Base-by-base conservation (phyloP, 1,140 invertebrate species). In the Archivesica marissinica region DNA sequence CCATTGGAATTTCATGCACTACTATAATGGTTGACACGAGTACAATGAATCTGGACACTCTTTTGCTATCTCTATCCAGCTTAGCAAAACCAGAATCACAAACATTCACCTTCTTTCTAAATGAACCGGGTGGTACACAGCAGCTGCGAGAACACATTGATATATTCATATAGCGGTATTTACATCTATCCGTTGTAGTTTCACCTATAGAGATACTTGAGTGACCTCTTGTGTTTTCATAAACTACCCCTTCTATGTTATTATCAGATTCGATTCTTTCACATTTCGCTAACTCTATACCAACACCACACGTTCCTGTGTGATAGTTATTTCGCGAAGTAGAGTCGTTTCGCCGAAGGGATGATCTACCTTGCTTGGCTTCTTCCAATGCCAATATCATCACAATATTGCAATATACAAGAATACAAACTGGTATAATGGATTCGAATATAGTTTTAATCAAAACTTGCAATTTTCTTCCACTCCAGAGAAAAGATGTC, bases 11-110 rank as follows among this genome's bases (percentile, higher is more conserved):
- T 25, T 81, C 78, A 23, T 81, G 78, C 15, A 44, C 4, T 30
- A 59, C n/a, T 33, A 81, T 70, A 11, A 81, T 47, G 0, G 3
- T 68, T 0, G 41, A 39, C 3, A 81, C 23, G 30, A 70, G 7
- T 6, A 81, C 30, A 35, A 81, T 81, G 20, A 81, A n/a, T 17
- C 78, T 54, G 17, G 78, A 64, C 13, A 64, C 70, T 66, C 78
- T 30, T 1, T 64, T 33, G 28, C 61, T 50, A 35, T 81, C 78
- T 25, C 41, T 64, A 41, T 70, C 41, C 4, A 81, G 64, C 56
- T 64, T 81, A 9, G 68, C 78, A 70, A 81, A 30, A 1, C 17
- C 59, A 20, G 41, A 35, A 33, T 81, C 78, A 3, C 2, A 13
- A 30, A 39, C 38, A 1, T 25, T 64, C 2, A 1, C 17, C 17